phyloP scores from a whole-genome alignment of 2,888 invertebrate species.

The Nycteola revayana region DNA sequence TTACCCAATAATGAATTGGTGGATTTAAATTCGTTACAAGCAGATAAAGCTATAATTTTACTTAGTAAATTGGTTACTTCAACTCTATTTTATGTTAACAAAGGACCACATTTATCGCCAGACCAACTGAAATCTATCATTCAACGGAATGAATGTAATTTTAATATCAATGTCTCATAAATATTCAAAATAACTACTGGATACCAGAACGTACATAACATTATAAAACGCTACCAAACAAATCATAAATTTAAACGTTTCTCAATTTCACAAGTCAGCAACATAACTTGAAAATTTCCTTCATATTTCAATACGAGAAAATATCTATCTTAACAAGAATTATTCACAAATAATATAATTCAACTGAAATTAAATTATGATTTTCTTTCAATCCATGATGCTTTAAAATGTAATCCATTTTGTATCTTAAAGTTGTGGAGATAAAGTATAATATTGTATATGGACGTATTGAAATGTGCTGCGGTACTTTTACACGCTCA shows the following conservation, averaged over 20 bases:
- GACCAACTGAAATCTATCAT: slow-evolving; percentile 5
- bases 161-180: slow-evolving; percentile 30
- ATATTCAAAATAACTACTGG: slow-evolving; percentile 20
- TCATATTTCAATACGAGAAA: slow-evolving; percentile 19
- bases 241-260: slow-evolving; percentile 25
- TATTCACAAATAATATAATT: slow-evolving; percentile 50
- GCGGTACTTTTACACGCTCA: slow-evolving; percentile 57
- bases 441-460: slow-evolving; percentile 42
- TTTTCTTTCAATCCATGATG: slow-evolving; percentile 37
- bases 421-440: slow-evolving; percentile 27
- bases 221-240: slow-evolving; percentile 23
- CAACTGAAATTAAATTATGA: slow-evolving; percentile 59
- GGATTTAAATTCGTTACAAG: not conserved
- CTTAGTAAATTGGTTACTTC: too few species aligned
- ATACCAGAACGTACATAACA: slow-evolving; percentile 15
- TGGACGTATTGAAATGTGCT: slow-evolving; percentile 34
- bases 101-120: too few species aligned
- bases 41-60: not conserved
- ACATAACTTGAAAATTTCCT: slow-evolving; percentile 12
- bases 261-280: slow-evolving; percentile 53
- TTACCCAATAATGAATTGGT: too few species aligned
- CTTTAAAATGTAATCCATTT: slow-evolving; percentile 23
- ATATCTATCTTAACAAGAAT: slow-evolving; percentile 49
- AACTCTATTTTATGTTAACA: too few species aligned
- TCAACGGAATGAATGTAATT: slow-evolving; percentile 16